phyloP scores from a whole-genome alignment of 2,113 vertebrate species.

The Anthoscopus minutus region DNA sequence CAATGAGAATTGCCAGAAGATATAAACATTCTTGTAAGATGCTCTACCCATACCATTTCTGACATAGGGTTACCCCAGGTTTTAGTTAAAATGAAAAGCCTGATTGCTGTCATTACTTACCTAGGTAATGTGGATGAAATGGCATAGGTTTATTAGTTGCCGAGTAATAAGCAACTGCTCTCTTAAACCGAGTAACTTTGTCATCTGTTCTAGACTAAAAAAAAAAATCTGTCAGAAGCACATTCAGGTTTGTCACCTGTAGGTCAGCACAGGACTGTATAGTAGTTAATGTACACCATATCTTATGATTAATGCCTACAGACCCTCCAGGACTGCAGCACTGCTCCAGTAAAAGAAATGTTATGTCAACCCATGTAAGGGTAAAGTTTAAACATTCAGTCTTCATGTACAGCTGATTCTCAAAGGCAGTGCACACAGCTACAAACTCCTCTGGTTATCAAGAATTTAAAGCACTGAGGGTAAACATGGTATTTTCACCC shows the following conservation, averaged over 20 bases:
- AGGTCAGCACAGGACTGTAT: neutral
- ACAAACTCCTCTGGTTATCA: neutral
- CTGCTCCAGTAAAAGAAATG: neutral
- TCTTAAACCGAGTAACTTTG: conserved; percentile 93
- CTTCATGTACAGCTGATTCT: neutral
- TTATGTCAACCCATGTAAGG: rapidly evolving
- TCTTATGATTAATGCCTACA: neutral
- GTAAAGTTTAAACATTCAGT: neutral
- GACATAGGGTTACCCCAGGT: neutral
- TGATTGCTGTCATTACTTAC: conserved; percentile 64
- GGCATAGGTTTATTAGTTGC: conserved; percentile 82
- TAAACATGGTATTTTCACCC: neutral
- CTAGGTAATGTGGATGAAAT: conserved; percentile 80
- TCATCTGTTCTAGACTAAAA: conserved; percentile 89
- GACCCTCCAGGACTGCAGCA: neutral
- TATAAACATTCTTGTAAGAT: neutral
- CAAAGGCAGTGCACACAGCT: neutral
- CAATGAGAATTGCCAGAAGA: neutral
- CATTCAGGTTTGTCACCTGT: neutral
- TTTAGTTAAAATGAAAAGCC: neutral
- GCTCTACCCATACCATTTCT: neutral
- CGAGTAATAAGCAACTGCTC: conserved; percentile 92
- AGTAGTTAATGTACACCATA: rapidly evolving
- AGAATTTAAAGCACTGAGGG: neutral
- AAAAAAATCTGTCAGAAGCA: conserved; percentile 28